Percentiles rank a stretch among this genome's conserved stretches.
phyloP scores from a whole-genome alignment of 1,140 invertebrate genomes.

The Lordiphosa stackelbergi region DNA sequence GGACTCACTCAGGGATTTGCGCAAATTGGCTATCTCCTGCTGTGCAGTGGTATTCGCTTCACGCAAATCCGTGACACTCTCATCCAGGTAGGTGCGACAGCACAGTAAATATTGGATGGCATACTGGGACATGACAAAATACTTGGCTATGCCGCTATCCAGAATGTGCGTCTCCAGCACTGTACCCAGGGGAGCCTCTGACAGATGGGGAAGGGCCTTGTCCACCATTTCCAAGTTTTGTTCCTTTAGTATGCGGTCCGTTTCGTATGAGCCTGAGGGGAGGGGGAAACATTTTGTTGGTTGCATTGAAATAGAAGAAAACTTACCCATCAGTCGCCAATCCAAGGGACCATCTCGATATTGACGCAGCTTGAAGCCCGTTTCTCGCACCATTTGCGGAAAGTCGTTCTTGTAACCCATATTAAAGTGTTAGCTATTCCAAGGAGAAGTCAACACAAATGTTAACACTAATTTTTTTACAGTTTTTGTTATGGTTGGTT shows the following conservation, averaged over 20 bases:
- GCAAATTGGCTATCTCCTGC: slow-evolving; percentile 51
- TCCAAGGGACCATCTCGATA: slow-evolving; percentile 65
- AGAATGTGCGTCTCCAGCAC: slow-evolving; percentile 64
- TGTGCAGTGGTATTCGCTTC: slow-evolving; percentile 49
- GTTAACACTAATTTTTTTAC: slow-evolving; percentile 27
- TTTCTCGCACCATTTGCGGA: slow-evolving; percentile 66
- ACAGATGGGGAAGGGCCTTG: slow-evolving; percentile 52
- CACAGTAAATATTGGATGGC: slow-evolving; percentile 72
- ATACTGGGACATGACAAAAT: slow-evolving; percentile 70
- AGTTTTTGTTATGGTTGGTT: slow-evolving; percentile 21
- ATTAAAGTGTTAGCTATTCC: slow-evolving; percentile 2
- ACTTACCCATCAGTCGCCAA: slow-evolving; percentile 68
- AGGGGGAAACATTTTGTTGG: neutral
- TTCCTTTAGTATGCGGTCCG: slow-evolving; percentile 61
- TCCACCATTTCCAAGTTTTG: slow-evolving; percentile 70
- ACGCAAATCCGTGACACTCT: slow-evolving; percentile 51
- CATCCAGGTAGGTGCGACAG: slow-evolving; percentile 70
- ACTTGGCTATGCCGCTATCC: slow-evolving; percentile 72
- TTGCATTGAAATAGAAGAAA: too few species aligned
- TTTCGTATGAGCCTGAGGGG: slow-evolving; percentile 59
- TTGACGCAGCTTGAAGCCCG: slow-evolving; percentile 65
- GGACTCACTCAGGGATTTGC: slow-evolving; percentile 46
- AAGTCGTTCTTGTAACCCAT: slow-evolving; percentile 58
- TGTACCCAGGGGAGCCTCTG: slow-evolving; percentile 64
- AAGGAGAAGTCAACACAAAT: slow-evolving; percentile 13